Conservation (phyloP, 2,797 vertebrate species). For the Gymnocypris eckloni region DNA sequence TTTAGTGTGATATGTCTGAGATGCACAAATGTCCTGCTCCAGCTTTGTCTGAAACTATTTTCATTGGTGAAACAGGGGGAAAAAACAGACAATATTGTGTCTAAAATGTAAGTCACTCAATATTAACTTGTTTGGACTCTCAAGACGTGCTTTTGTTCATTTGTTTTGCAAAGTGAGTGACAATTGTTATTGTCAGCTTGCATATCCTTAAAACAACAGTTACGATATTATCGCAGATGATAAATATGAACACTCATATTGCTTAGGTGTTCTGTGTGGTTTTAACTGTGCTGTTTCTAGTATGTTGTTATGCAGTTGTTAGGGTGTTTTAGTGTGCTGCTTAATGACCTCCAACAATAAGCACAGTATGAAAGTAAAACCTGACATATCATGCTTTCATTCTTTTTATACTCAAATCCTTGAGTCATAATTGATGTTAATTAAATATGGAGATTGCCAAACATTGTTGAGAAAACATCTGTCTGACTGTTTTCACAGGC, state of each 20-base stretch:
- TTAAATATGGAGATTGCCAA: background rate
- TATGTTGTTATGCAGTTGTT: background rate
- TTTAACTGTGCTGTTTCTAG: background rate
- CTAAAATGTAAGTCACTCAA: background rate
- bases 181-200: background rate
- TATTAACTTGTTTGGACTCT: background rate
- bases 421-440: background rate
- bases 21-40: background rate
- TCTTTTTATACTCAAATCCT: background rate
- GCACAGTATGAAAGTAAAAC: background rate
- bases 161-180: background rate
- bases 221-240: background rate
- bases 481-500: slow-evolving; percentile 73
- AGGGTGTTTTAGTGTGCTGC: background rate
- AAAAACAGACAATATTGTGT: background rate
- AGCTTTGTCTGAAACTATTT: background rate
- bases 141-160: background rate
- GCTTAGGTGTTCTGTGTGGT: background rate
- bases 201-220: background rate
- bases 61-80: background rate
- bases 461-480: background rate
- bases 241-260: too few species aligned
- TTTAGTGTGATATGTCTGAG: too few species aligned
- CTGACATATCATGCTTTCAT: background rate
- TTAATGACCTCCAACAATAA: background rate